These are phyloP conservation scores for Sarcophilus harrisii DNA, from an alignment of 2,797 vertebrate species.

Conservation along the genomic window DNA sequence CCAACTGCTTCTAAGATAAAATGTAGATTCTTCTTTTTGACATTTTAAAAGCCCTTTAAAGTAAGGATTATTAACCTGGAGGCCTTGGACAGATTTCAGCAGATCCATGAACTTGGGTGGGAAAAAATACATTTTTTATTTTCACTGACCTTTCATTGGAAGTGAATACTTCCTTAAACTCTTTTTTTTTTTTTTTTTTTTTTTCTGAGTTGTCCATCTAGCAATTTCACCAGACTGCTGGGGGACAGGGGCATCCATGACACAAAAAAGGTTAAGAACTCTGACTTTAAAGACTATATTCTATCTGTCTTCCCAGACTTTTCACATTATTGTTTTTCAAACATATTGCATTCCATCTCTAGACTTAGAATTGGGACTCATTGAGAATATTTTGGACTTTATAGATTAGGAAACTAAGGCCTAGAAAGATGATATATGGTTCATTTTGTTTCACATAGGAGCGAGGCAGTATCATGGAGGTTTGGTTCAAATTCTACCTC, in stretches of 20 bases:
- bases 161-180: background rate
- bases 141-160: background rate
- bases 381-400: background rate
- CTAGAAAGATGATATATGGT: background rate
- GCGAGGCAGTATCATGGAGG: background rate
- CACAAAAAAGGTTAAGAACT: background rate
- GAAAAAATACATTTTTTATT: background rate
- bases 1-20: background rate
- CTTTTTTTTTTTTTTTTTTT: background rate
- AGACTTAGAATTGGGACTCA: background rate
- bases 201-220: background rate
- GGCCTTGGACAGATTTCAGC: background rate
- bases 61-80: background rate
- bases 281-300: background rate
- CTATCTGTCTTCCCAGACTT: background rate
- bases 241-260: background rate
- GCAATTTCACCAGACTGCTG: background rate
- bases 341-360: background rate
- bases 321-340: background rate
- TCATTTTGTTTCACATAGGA: background rate
- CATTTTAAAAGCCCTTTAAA: background rate
- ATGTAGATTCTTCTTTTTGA: background rate
- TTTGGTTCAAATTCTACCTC: background rate
- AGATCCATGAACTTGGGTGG: background rate
- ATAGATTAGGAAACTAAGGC: background rate